Base-by-base conservation (phyloP, 2,113 vertebrate genomes). In the Dasyornis broadbenti region DNA sequence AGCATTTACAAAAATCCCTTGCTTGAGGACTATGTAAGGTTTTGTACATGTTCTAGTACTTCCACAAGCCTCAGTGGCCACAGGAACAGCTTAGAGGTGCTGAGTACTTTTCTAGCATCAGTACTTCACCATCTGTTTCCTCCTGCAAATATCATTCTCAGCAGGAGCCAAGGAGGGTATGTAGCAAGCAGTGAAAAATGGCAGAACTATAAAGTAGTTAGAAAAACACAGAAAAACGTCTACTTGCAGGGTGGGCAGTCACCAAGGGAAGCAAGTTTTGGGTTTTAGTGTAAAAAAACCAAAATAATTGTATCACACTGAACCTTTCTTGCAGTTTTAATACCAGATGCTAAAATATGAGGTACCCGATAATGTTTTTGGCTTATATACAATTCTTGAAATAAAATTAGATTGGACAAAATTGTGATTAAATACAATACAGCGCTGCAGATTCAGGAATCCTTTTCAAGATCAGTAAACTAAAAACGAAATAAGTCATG, bases 61-160 rank as follows among this genome's bases (percentile, higher is more conserved):
- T 87, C 75, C 45, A 53, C n/a, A 80, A 92, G 77, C 52, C 79
- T 65, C 64, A 49, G 88, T 93, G 95, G 78, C 89, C 83, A 93
- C 93, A 92, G 91, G 85, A 97, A 95, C 86, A 66, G 70, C 27
- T 86, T 76, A 65, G 84, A 68, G 8, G 16, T 86, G 70, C 37
- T 52, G 89, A 85, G 73, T 64, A 39, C 92, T 92, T 94, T 81
- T 92, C 60, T 90, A 95, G 54, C 42, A 86, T 82, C 60, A 64
- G 50, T 92, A 72, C 50, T 94, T 92, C 64, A 40, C 35, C n/a
- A 89, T 95, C 82, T 79, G 71, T 94, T 95, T 92, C 70, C 59
- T 79, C 65, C 73, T 78, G 35, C 59, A 84, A 83, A 91, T 60
- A 68, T 75, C 50, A 35, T 90, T 93, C 83, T 89, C 50, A 50